Conservation (phyloP, 2,888 invertebrate genomes). For the Elmis aenea region DNA sequence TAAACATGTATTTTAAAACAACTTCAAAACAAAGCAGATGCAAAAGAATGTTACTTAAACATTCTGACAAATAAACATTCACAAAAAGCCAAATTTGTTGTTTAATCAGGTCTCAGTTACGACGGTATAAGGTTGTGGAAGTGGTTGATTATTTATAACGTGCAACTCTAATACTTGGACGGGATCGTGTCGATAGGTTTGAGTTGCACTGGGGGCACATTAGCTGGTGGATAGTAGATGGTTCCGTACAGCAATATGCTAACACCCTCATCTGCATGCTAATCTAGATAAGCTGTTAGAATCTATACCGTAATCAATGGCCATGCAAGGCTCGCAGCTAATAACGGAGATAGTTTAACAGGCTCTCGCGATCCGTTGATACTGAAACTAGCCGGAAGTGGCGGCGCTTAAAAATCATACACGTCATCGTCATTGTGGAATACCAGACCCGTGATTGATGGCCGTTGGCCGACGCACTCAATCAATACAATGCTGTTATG, state of each 20-base stretch:
- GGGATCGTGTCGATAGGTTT: too few relatives aligned
- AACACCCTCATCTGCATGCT: conserved; percentile 31
- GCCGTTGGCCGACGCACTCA: conserved; percentile 21
- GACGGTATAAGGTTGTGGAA: too few relatives aligned
- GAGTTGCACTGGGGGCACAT: conserved; percentile 14
- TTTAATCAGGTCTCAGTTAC: too few relatives aligned
- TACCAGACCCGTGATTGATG: conserved; percentile 25
- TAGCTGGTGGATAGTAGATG: conserved; percentile 25
- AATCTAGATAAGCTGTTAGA: conserved; percentile 25
- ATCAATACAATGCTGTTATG: conserved; percentile 31
- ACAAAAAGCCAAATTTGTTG: too few relatives aligned
- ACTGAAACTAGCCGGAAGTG: conserved; percentile 13
- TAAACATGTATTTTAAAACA: too few relatives aligned
- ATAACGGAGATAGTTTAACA: conserved; percentile 9
- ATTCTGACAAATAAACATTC: too few relatives aligned
- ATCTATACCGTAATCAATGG: conserved; percentile 13
- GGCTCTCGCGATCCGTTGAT: conserved; percentile 8
- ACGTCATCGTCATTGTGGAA: conserved; percentile 14
- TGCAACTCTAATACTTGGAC: too few relatives aligned
- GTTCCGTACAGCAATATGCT: conserved; percentile 28
- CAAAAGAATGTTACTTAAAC: too few relatives aligned
- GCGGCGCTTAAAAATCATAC: conserved; percentile 8
- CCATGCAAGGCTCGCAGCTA: conserved; percentile 13
- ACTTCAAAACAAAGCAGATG: too few relatives aligned
- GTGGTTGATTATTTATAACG: too few relatives aligned